These are phyloP conservation scores for Bothrops jararaca DNA, from an alignment of 2,113 vertebrate species.

Conservation along the genomic window DNA sequence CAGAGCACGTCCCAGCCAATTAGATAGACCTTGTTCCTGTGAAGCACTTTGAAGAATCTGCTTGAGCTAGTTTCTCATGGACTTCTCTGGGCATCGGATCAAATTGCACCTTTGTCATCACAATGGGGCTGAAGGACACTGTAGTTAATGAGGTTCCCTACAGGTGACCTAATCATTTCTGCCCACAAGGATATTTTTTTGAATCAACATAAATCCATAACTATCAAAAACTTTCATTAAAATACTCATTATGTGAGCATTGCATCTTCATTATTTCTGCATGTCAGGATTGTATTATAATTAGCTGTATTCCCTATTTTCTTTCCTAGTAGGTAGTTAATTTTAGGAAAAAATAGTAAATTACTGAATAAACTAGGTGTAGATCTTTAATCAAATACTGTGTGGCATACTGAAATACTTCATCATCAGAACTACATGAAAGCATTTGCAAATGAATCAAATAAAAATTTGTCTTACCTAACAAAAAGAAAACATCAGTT, in stretches of 20 bases:
- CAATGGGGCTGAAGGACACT: neutral
- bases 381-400: slow-evolving; percentile 55
- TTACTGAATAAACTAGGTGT: slow-evolving; percentile 58
- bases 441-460: slow-evolving; percentile 45
- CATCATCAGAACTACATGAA: slow-evolving; percentile 46
- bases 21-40: neutral
- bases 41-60: slow-evolving; percentile 19
- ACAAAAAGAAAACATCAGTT: slow-evolving; percentile 55
- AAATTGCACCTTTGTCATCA: slow-evolving; percentile 1
- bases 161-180: slow-evolving; percentile 4
- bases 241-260: slow-evolving; percentile 37
- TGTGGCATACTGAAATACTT: slow-evolving; percentile 35
- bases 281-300: slow-evolving; percentile 34
- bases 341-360: slow-evolving; percentile 30
- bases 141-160: slow-evolving; percentile 13
- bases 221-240: slow-evolving; percentile 3
- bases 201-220: neutral
- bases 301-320: slow-evolving; percentile 10
- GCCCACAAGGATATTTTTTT: neutral
- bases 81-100: slow-evolving; percentile 13
- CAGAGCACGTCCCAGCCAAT: neutral
- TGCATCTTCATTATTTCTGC: slow-evolving; percentile 53
- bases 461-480: slow-evolving; percentile 55
- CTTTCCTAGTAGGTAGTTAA: slow-evolving; percentile 25
- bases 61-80: neutral